Conservation (phyloP, 2,797 vertebrate genomes). For the Parambassis ranga region DNA sequence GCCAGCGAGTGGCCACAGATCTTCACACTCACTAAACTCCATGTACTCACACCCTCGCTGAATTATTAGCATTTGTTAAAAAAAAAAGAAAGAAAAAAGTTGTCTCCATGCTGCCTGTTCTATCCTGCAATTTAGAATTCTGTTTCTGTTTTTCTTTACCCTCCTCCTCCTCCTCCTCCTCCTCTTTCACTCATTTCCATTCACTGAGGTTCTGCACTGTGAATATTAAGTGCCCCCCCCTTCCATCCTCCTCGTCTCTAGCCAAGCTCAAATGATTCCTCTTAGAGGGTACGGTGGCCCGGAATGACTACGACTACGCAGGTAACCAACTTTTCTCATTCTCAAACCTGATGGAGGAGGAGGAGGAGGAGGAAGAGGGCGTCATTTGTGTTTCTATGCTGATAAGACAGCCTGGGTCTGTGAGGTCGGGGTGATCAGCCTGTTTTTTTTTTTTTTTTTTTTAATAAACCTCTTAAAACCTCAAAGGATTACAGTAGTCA, state of each 20-base stretch:
- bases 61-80: constrained; percentile 64
- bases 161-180: neutral
- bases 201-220: constrained; percentile 73
- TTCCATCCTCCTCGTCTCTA: constrained; percentile 73
- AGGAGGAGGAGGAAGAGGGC: too few species aligned
- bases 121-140: constrained; percentile 79
- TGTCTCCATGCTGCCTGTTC: constrained; percentile 59
- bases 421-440: constrained; percentile 30
- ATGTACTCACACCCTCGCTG: constrained; percentile 42
- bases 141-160: constrained; percentile 69
- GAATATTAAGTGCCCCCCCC: constrained; percentile 81
- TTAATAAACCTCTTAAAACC: constrained; percentile 50
- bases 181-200: constrained; percentile 75
- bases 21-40: constrained; percentile 39
- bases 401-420: constrained; percentile 48
- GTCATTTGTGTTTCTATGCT: constrained; percentile 26
- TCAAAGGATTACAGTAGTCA: constrained; percentile 54
- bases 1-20: constrained; percentile 28
- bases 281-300: constrained; percentile 36
- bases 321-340: constrained; percentile 50
- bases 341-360: constrained; percentile 1
- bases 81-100: constrained; percentile 73
- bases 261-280: constrained; percentile 72
- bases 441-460: constrained; percentile 24
- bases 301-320: constrained; percentile 44